These are phyloP conservation scores for Lomographa bimaculata DNA, from an alignment of 2,888 invertebrate species.

Conservation along the genomic window DNA sequence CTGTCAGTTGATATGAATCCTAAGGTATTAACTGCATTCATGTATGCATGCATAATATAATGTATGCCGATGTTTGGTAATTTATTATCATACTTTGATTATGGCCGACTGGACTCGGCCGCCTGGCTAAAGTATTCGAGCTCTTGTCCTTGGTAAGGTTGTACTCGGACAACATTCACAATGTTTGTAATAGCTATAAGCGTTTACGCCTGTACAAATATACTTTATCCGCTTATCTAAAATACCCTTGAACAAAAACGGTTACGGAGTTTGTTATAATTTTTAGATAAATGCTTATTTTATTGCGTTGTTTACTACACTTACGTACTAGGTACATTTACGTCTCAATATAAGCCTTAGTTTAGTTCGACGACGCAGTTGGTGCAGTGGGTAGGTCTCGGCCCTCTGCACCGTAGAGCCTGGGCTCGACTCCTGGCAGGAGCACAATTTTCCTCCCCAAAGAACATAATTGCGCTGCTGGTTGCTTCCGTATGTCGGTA, in stretches of 20 bases:
- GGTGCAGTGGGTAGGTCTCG: too few relatives aligned
- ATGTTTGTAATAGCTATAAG: constrained; percentile 39
- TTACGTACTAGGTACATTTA: too few relatives aligned
- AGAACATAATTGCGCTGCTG: too few relatives aligned
- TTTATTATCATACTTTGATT: constrained; percentile 4
- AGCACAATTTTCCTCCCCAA: too few relatives aligned
- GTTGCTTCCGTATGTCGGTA: too few relatives aligned
- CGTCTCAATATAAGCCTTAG: too few relatives aligned
- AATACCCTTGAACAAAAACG: background rate
- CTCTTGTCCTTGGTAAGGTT: constrained; percentile 55
- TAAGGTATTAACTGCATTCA: background rate
- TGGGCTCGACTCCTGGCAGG: too few relatives aligned
- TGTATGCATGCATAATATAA: background rate
- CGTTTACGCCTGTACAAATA: constrained; percentile 22
- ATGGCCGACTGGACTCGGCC: background rate
- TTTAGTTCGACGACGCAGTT: too few relatives aligned
- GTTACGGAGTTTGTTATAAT: too few relatives aligned
- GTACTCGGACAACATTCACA: constrained; percentile 56
- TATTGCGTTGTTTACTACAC: too few relatives aligned
- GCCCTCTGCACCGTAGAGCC: too few relatives aligned
- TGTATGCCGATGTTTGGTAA: background rate
- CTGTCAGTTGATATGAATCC: constrained; percentile 1
- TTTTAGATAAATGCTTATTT: too few relatives aligned
- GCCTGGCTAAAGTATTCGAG: constrained; percentile 7
- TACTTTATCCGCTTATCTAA: constrained; percentile 37